These are phyloP conservation scores for Otus sunia DNA, from an alignment of 2,113 vertebrate genomes.

Conservation along the genomic window DNA sequence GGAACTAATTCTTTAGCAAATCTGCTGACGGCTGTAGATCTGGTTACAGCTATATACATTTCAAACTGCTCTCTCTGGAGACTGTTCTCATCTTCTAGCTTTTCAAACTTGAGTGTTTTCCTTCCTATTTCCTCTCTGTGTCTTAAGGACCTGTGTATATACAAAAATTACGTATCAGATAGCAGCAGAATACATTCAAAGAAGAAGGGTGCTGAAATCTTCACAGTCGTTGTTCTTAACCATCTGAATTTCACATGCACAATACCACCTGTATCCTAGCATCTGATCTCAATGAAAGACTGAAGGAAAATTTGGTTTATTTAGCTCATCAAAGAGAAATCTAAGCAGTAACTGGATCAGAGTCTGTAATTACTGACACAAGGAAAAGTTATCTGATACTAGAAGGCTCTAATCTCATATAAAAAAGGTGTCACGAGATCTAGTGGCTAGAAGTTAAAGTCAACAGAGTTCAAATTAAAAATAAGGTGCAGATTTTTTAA, in stretches of 20 bases:
- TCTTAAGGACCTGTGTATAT: not conserved
- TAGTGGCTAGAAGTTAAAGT: not conserved
- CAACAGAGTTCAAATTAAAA: not conserved
- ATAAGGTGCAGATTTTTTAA: not conserved
- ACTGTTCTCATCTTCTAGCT: not conserved
- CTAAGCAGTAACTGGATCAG: conserved; percentile 3
- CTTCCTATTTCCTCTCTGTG: not conserved
- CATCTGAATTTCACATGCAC: not conserved
- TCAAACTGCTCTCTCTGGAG: not conserved
- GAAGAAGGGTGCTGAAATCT: not conserved
- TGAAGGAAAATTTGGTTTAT: not conserved
- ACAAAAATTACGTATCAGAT: not conserved
- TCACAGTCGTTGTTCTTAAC: not conserved
- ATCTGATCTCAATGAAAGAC: conserved; percentile 13
- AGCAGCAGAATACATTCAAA: not conserved
- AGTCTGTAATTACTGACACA: not conserved
- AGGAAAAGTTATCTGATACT: not conserved
- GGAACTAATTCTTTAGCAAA: not conserved
- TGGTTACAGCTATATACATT: not conserved
- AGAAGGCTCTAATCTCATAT: not conserved
- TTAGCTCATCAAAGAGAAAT: conserved; percentile 7
- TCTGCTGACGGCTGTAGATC: not conserved
- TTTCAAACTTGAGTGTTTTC: not conserved
- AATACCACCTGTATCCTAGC: not conserved
- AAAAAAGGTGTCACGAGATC: not conserved